Conservation (phyloP, 2,888 invertebrate species). For the Eupithecia insigniata region DNA sequence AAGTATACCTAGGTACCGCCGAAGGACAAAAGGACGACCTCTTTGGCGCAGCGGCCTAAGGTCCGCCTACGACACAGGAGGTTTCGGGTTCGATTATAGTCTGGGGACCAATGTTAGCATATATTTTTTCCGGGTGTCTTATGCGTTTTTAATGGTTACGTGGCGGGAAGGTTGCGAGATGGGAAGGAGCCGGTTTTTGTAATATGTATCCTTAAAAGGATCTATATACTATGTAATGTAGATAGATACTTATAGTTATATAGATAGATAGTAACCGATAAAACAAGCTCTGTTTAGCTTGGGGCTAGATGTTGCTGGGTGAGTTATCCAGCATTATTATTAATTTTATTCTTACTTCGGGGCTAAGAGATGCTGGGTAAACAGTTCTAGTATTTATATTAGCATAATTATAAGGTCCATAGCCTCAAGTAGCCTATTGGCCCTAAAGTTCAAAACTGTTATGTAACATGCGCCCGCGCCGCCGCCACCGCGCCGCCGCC, state of each 20-base stretch:
- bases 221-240: too few relatives aligned
- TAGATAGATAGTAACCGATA: too few relatives aligned
- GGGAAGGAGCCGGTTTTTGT: too few relatives aligned
- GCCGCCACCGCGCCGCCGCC: conserved; percentile 29
- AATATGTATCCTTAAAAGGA: too few relatives aligned
- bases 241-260: too few relatives aligned
- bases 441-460: background rate
- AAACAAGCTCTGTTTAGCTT: background rate
- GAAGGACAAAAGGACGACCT: background rate
- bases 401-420: background rate
- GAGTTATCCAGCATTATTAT: background rate
- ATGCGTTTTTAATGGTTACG: too few relatives aligned
- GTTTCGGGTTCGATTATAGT: too few relatives aligned
- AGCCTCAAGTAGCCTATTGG: background rate
- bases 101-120: background rate
- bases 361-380: background rate
- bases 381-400: background rate
- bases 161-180: too few relatives aligned
- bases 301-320: background rate
- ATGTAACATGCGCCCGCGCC: conserved; percentile 33
- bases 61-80: too few relatives aligned
- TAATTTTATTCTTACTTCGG: background rate
- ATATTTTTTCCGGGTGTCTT: too few relatives aligned
- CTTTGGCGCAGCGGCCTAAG: background rate
- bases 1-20: background rate